These are phyloP conservation scores for Periophthalmus modestus DNA, from an alignment of 2,113 vertebrate species.

Conservation along the genomic window DNA sequence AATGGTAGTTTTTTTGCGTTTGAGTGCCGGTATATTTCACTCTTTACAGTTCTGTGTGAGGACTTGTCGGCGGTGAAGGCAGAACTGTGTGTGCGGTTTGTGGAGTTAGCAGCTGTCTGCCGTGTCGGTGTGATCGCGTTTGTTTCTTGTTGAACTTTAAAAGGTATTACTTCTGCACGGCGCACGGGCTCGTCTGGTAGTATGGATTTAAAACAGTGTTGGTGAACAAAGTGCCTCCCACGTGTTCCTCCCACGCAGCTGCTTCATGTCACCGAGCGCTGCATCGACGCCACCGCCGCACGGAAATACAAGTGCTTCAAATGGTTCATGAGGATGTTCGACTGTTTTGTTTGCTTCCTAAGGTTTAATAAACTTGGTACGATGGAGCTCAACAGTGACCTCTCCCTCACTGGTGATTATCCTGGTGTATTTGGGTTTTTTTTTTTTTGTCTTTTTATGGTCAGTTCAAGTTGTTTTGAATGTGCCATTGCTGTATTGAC, in stretches of 20 bases:
- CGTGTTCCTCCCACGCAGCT: constrained; percentile 6
- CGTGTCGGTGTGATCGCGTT: constrained; percentile 1
- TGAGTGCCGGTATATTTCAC: background rate
- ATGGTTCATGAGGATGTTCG: too few relatives aligned
- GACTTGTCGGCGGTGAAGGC: background rate
- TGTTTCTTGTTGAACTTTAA: constrained; percentile 4
- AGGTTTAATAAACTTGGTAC: too few relatives aligned
- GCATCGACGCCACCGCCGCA: background rate
- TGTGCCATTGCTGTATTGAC: too few relatives aligned
- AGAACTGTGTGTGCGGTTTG: constrained; percentile 1
- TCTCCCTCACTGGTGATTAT: too few relatives aligned
- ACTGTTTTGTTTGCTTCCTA: too few relatives aligned
- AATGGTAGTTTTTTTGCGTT: background rate
- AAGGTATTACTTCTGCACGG: background rate
- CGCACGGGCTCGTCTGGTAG: background rate
- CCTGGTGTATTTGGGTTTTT: too few relatives aligned
- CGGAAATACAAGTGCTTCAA: background rate
- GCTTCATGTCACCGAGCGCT: background rate
- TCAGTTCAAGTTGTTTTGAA: too few relatives aligned
- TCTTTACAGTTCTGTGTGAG: background rate
- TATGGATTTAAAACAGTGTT: background rate
- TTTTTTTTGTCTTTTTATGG: too few relatives aligned
- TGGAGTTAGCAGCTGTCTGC: constrained; percentile 1
- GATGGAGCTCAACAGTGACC: too few relatives aligned
- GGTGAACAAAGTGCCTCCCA: background rate